These are phyloP conservation scores for Eulemur albifrons DNA, from an alignment of 2,797 vertebrate species.

Conservation along the genomic window DNA sequence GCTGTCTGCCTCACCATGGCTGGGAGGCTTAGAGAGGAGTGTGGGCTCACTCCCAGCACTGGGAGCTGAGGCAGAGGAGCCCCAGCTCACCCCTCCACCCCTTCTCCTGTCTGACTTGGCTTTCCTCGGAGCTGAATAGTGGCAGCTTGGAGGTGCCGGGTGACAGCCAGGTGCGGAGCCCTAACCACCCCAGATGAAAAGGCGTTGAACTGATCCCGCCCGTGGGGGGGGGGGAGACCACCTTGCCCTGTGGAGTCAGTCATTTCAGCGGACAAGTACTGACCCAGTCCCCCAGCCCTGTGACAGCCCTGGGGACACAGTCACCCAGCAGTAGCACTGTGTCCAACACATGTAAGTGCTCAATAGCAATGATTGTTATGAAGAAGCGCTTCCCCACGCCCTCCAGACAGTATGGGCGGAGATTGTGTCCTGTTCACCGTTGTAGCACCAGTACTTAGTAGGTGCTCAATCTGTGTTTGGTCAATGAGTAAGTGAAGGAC, in stretches of 20 bases:
- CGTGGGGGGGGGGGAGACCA: not conserved
- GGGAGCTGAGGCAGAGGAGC: accelerated
- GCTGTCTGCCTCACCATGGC: accelerated
- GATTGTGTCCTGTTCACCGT: too few species aligned
- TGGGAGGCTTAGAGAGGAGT: not conserved
- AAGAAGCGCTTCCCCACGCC: too few species aligned
- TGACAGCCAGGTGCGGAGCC: accelerated
- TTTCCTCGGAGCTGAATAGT: accelerated
- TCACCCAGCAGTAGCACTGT: not conserved
- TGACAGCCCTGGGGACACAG: not conserved
- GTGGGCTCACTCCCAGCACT: accelerated
- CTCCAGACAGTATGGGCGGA: not conserved
- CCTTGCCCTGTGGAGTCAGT: not conserved
- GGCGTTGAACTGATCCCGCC: not conserved
- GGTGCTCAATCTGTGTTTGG: not conserved
- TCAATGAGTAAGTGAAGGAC: not conserved
- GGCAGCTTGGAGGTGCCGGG: not conserved
- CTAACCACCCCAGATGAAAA: not conserved
- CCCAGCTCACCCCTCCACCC: accelerated
- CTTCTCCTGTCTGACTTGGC: not conserved
- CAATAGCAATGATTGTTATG: not conserved
- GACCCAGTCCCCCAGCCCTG: not conserved
- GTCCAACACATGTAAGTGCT: not conserved
- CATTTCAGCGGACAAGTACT: accelerated
- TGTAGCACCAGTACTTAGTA: not conserved